Evolutionary conservation across 2,797 vertebrate species (phyloP), one percentile per base, ranked within the genome.

Genomic region (Lutjanus campechanus): DNA sequence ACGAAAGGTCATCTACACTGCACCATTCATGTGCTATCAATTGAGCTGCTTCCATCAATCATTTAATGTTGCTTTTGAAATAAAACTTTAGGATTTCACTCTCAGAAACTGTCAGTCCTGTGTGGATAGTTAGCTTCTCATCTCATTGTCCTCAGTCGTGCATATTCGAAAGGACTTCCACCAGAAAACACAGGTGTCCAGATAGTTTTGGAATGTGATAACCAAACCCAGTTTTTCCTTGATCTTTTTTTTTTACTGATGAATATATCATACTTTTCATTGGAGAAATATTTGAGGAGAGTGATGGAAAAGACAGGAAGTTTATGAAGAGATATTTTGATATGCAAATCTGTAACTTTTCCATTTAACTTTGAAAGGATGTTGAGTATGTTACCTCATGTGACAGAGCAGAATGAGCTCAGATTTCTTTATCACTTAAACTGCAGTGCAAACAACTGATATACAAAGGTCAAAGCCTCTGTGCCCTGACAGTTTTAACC

Each of bases 391-490:
- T 20, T 59, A n/a, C 2, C 15, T 60, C 17, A 20, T 41, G 69
- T 25, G 16, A 50, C 58, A 55, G 40, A 62, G n/a, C 11, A 67
- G 55, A 69, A 68, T 36, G 36, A 73, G 25, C 11, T 60, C 22
- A 40, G 3, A 61, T 47, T 43, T 69, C 7, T 7, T 53, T 43
- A 84, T 78, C 12, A 49, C 59, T 69, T 70, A 40, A 72, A 71
- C 55, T 73, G 64, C 22, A 59, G 49, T 51, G 50, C 41, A 83
- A 75, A 79, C 56, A 79, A 61, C 62, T 22, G 6, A 66, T 19
- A 74, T 13, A 66, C 49, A 77, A 76, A 83, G 59, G 77, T 74
- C 69, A 76, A 68, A 64, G 81, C 43, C 68, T 60, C 11, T 56
- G 50, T 66, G 53, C 20, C 8, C 65, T 54, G 29, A 69, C 49